Evolutionary conservation across 2,113 vertebrate species (phyloP), one percentile per base, ranked within the genome.

Genomic region (Oceanites oceanicus): DNA sequence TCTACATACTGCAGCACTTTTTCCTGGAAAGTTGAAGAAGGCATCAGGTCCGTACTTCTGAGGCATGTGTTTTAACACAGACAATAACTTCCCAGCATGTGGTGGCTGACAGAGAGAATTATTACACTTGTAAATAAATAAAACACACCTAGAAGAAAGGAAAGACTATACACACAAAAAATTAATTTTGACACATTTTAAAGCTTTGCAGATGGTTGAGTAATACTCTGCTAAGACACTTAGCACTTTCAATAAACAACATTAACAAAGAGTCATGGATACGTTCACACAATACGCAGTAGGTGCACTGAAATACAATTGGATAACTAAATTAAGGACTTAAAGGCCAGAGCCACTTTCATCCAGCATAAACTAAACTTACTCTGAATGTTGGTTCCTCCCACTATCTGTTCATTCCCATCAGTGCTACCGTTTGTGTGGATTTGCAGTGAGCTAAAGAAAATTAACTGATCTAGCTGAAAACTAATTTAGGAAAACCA

Each of bases 1-100:
- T 81, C 44, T 82, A 98, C 99, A 98, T 97, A 99, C 99, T 36
- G 99, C 99, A 97, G 99, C 99, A 96, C 99, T 99, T 98, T 99
- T 99, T 61, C 99, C 99, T 50, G 99, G 99, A 40, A 99, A 99
- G 96, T 98, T 99, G 98, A 99, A 99, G 98, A 99, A 99, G 86
- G 99, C 99, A 98, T 99, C 99, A 12, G 99, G 99, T 91, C 99
- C 99, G 16, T 98, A 98, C 95, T 99, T 99, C 94, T 99, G 99
- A 93, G 99, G 99, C 98, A 99, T 99, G 96, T 99, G 99, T 97
- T 99, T 99, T 95, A 99, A 98, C 86, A 99, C 99, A 21, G 99
- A 99, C 95, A 99, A 34, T 76, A 99, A 98, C 96, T 99, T 99
- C 86, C 99, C 99, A 79, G 99, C 99, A 83, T 99, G 99, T 56